A percentile compares a stretch with the other conserved stretches of the same genome.
Evolutionary conservation across 37 sponge, comb jelly and placozoan species (phyloP).

Genomic region (Lycopodina hypogea): DNA sequence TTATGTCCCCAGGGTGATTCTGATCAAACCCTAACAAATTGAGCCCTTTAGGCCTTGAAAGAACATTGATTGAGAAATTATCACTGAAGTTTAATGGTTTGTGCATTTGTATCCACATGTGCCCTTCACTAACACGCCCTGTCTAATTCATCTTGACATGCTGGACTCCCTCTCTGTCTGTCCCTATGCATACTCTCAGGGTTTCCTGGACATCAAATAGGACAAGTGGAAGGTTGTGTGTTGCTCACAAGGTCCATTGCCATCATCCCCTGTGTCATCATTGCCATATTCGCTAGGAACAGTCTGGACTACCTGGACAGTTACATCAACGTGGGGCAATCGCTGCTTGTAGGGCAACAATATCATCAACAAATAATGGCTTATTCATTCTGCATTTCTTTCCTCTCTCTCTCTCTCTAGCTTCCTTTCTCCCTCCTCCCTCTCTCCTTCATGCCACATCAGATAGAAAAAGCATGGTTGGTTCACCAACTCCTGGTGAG

Average conservation of each 20-base stretch:
- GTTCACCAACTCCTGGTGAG: conserved; percentile 57
- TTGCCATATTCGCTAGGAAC: conserved; percentile 65
- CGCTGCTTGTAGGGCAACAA: conserved; percentile 48
- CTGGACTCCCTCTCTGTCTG: neutral
- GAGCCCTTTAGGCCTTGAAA: no score
- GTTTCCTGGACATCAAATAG: conserved; percentile 89
- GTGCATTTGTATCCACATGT: no score
- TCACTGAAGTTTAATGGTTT: no score
- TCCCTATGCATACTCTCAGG: conserved; percentile 34
- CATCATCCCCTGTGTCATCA: conserved; percentile 77
- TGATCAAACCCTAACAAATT: no score
- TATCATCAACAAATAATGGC: neutral
- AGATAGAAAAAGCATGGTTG: conserved; percentile 60
- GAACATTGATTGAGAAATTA: no score
- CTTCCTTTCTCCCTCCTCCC: conserved; percentile 87
- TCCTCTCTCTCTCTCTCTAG: conserved; percentile 29
- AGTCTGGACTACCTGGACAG: conserved; percentile 73
- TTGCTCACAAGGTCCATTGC: conserved; percentile 84
- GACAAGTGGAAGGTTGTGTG: conserved; percentile 90
- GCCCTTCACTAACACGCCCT: no score
- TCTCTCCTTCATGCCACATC: conserved; percentile 81
- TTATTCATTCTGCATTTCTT: neutral
- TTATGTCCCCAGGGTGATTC: no score
- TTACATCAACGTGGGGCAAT: conserved; percentile 86
- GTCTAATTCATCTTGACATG: neutral